Conservation (phyloP, 2,888 invertebrate genomes). For the Syrphus vitripennis region DNA sequence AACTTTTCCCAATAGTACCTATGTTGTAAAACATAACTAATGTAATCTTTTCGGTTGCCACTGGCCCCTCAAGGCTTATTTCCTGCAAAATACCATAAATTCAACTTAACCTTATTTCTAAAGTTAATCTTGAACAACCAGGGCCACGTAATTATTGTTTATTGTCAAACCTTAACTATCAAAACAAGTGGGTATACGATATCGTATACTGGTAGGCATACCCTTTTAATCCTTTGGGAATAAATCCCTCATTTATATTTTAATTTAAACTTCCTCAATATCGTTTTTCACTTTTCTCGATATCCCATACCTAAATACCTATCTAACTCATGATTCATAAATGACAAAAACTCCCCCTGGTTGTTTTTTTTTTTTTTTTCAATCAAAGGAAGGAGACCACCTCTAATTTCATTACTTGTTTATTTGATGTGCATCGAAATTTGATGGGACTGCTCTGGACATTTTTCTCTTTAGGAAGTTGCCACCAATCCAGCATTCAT, state of each 20-base stretch:
- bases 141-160: not conserved
- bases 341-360: not conserved
- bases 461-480: not conserved
- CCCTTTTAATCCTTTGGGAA: not conserved
- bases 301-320: not conserved
- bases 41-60: too few relatives aligned
- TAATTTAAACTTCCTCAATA: not conserved
- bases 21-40: too few relatives aligned
- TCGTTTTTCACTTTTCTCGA: not conserved
- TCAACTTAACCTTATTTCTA: not conserved
- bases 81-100: too few relatives aligned
- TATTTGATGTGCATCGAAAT: not conserved
- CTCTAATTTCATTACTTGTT: not conserved
- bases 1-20: too few relatives aligned
- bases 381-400: not conserved
- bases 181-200: too few relatives aligned
- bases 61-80: too few relatives aligned
- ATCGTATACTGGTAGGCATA: too few relatives aligned
- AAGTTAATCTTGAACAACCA: not conserved
- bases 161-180: not conserved
- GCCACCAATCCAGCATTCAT: not conserved
- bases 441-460: not conserved
- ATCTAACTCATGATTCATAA: not conserved
- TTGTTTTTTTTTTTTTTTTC: too few relatives aligned
- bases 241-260: not conserved